phyloP scores from a whole-genome alignment of 2,113 vertebrate species.

The Lepidothrix coronata region DNA sequence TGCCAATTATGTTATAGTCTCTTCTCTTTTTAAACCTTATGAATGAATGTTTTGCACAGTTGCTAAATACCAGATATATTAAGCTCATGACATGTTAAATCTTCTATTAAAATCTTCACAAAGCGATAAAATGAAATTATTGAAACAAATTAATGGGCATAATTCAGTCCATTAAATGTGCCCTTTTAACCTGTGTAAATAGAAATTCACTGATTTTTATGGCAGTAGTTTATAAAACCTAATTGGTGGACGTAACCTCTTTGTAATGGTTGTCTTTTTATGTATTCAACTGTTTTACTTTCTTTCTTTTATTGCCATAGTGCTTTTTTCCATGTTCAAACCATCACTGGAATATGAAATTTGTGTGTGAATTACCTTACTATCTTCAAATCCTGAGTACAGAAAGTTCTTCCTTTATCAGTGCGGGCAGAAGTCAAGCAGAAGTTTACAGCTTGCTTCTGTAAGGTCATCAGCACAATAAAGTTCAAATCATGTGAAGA shows the following conservation, averaged over 20 bases:
- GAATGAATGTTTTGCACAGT: background rate
- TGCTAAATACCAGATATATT: background rate
- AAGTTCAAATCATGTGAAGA: background rate
- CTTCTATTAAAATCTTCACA: background rate
- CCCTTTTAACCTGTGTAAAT: background rate
- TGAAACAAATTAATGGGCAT: background rate
- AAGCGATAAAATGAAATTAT: conserved; percentile 7
- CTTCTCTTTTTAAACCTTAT: background rate
- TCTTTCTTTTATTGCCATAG: background rate
- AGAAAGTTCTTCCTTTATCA: background rate
- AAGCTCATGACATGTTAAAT: background rate
- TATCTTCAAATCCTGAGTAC: background rate
- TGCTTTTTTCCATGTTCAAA: background rate
- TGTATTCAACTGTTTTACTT: background rate
- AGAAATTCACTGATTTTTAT: background rate
- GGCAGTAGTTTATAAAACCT: background rate
- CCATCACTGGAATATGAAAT: background rate
- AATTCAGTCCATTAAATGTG: background rate
- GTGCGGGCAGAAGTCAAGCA: background rate
- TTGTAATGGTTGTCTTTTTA: background rate
- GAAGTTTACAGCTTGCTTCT: background rate
- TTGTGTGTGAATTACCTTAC: background rate
- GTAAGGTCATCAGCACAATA: background rate
- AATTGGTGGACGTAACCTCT: background rate
- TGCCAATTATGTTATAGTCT: background rate